phyloP scores from a whole-genome alignment of 2,113 vertebrate species.

The Microtus montanus region DNA sequence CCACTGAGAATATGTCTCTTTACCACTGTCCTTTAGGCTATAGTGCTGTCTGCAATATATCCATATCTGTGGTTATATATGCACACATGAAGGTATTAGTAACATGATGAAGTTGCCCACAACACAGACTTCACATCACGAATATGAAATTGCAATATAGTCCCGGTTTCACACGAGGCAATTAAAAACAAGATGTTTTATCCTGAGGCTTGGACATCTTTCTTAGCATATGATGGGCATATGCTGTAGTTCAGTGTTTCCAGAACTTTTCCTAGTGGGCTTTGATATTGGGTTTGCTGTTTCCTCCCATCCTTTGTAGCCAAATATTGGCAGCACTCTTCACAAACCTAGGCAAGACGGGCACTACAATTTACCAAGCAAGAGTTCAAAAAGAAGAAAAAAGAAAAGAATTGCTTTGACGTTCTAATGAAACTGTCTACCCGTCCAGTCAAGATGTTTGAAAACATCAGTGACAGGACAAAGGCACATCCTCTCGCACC shows the following conservation, averaged over 20 bases:
- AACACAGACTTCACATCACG: neutral
- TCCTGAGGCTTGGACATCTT: neutral
- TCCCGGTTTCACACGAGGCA: neutral
- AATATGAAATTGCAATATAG: neutral
- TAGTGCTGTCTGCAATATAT: neutral
- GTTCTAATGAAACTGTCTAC: neutral
- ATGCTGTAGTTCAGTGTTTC: neutral
- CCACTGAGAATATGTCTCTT: neutral
- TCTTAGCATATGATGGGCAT: neutral
- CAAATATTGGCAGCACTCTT: constrained; percentile 20
- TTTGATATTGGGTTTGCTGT: neutral
- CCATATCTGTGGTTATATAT: neutral
- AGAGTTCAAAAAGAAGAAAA: neutral
- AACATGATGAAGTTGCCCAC: neutral
- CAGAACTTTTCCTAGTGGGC: neutral
- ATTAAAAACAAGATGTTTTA: neutral
- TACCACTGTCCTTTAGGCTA: neutral
- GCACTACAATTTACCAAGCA: neutral
- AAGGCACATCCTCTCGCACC: neutral
- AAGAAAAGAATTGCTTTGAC: neutral
- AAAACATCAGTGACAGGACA: neutral
- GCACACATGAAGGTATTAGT: too few species aligned
- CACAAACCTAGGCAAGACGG: neutral
- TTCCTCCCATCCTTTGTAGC: neutral
- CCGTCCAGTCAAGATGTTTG: neutral